Conservation (phyloP, 2,888 invertebrate genomes). For the Heliconius ismenius region DNA sequence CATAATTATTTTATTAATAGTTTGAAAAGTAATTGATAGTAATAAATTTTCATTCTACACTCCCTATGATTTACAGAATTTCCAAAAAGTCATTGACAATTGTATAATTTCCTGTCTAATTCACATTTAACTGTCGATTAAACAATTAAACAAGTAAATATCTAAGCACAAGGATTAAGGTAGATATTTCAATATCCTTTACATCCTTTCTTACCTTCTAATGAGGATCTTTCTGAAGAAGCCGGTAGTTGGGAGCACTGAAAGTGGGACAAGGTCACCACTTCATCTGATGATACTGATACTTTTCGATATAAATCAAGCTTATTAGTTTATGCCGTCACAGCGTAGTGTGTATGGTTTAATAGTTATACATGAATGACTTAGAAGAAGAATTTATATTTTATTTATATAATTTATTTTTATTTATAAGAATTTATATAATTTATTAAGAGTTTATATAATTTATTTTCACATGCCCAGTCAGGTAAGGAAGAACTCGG, state of each 20-base stretch:
- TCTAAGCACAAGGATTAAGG: background rate
- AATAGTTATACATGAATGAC: no score
- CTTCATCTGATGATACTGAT: conserved; percentile 23
- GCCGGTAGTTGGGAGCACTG: conserved; percentile 15
- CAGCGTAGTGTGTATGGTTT: background rate
- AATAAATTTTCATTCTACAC: background rate
- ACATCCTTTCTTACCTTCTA: conserved; percentile 12
- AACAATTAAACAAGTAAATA: background rate
- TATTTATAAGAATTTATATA: no score
- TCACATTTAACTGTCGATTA: no score
- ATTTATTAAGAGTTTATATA: no score
- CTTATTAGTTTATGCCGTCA: conserved; percentile 19
- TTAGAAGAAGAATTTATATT: no score
- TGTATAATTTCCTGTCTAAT: background rate
- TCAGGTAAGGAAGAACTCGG: no score
- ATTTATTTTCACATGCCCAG: no score
- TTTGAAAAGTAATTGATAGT: no score
- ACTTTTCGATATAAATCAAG: conserved; percentile 28
- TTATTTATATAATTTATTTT: no score
- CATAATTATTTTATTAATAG: no score
- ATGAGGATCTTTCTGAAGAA: conserved; percentile 19
- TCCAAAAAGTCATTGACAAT: background rate
- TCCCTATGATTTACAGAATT: background rate
- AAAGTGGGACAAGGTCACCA: conserved; percentile 28
- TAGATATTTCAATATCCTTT: conserved; percentile 6